Base-by-base conservation (phyloP, 2,113 vertebrate genomes). In the Zootoca vivipara region DNA sequence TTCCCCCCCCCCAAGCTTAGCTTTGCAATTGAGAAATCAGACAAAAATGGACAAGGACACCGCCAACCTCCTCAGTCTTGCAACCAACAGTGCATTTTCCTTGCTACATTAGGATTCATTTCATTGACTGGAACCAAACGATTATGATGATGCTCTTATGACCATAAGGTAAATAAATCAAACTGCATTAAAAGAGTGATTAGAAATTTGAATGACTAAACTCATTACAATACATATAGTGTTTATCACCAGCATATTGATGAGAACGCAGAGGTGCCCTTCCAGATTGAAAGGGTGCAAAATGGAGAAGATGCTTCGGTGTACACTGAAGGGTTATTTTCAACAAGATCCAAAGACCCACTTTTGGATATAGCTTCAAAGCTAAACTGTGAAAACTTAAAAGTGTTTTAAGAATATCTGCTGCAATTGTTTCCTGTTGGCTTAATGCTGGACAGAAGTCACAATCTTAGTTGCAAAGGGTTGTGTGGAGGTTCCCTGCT, bases 21-120 rank as follows among this genome's bases (percentile, higher is more conserved):
- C 62, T 78, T 13, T 77, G 80, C 56, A 88, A 88, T 69, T 42
- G 82, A 69, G 22, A 67, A 83, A 69, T 35, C 12, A 77, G n/a
- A 83, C 35, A 88, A 24, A 87, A 82, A 74, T 9, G 42, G 20
- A 40, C 7, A 26, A 20, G 24, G 22, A 38, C n/a, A 77, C 38
- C 30, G 20, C 26, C 20, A 13, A 35, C 80, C 8, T 6, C 52
- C 18, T n/a, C 12, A 8, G 28, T 64, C 56, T 78, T 42, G 30
- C 20, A 30, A 72, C 56, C 8, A 2, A n/a, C 65, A 78, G 28
- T 74, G 13, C 28, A 13, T 65, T 82, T 82, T 75, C 1, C 58
- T 75, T 24, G 7, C 12, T 58, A 10, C 40, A 64, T 74, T 26
- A 82, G 58, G 58, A 81, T 65, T 70, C 8, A 7, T 73, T 75